A percentile compares a stretch with the other conserved stretches of the same genome.
Evolutionary conservation across 1,140 invertebrate genomes (phyloP).

Genomic region (Danaus melanippus): DNA sequence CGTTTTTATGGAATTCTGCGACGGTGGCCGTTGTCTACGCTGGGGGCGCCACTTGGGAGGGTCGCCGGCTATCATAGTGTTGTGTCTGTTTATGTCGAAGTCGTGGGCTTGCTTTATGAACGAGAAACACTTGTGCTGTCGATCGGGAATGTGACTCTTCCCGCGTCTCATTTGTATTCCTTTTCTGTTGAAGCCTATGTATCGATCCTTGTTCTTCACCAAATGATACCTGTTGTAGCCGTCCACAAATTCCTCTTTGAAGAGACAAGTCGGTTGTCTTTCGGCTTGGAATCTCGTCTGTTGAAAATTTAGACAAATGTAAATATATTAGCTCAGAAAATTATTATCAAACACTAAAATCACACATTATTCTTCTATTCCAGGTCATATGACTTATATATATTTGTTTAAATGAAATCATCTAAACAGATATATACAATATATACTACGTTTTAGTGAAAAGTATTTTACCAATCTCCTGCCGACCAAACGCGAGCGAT

Average conservation of each 20-base stretch:
- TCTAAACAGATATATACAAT: too few relatives aligned
- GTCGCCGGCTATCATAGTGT: constrained; percentile 43
- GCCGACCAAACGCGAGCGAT: constrained; percentile 56
- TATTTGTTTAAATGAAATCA: too few relatives aligned
- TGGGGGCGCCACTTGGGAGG: constrained; percentile 48
- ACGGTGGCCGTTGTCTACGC: constrained; percentile 50
- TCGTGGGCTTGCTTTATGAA: constrained; percentile 61
- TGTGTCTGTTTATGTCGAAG: constrained; percentile 62
- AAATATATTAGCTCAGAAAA: too few relatives aligned
- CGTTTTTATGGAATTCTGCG: constrained; percentile 52
- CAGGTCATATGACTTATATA: too few relatives aligned
- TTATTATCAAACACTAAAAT: too few relatives aligned
- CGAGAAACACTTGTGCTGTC: constrained; percentile 52
- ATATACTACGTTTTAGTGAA: not conserved
- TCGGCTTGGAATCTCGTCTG: constrained; percentile 62
- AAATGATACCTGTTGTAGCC: constrained; percentile 65
- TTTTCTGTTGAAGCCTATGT: constrained; percentile 63
- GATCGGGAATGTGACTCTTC: constrained; percentile 44
- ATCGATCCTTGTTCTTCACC: constrained; percentile 59
- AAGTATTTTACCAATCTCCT: constrained; percentile 50
- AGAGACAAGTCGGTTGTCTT: constrained; percentile 60
- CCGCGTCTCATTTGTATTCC: constrained; percentile 49
- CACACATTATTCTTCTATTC: too few relatives aligned
- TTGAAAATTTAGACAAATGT: constrained; percentile 23
- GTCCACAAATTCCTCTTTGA: constrained; percentile 64